A percentile compares a stretch with the other conserved stretches of the same genome.
Evolutionary conservation across 2,888 invertebrate species (phyloP).

Genomic region (Diaprepes abbreviatus): DNA sequence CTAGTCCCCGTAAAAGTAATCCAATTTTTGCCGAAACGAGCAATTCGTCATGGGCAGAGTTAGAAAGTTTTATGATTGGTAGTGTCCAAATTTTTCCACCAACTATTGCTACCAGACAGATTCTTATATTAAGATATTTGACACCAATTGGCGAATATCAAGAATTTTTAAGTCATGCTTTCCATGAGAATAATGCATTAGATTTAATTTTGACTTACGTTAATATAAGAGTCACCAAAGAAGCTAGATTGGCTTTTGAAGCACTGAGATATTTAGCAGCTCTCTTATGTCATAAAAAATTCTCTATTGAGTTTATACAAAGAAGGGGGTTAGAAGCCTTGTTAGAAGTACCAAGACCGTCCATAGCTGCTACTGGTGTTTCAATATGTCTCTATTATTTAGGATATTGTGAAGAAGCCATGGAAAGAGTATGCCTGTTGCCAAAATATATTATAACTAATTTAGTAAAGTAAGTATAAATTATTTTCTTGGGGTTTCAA

Average conservation of each 20-base stretch:
- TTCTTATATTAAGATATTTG: conserved; percentile 93
- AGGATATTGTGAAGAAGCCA: conserved; percentile 97
- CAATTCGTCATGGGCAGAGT: conserved; percentile 93
- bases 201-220: conserved; percentile 92
- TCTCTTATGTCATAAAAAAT: conserved; percentile 96
- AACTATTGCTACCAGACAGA: conserved; percentile 89
- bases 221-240: conserved; percentile 88
- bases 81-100: conserved; percentile 92
- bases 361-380: conserved; percentile 96
- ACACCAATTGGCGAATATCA: conserved; percentile 98
- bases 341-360: conserved; percentile 91
- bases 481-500: conserved; percentile 10
- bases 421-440: conserved; percentile 94
- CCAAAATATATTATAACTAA: conserved; percentile 83
- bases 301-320: conserved; percentile 95
- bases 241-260: conserved; percentile 95
- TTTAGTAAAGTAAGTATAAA: conserved; percentile 76
- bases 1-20: conserved; percentile 42
- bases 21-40: conserved; percentile 72
- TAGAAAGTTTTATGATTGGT: conserved; percentile 91
- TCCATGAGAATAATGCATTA: conserved; percentile 89
- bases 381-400: conserved; percentile 97
- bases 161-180: conserved; percentile 93
- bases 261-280: conserved; percentile 95
- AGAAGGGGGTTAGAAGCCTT: conserved; percentile 88